Evolutionary conservation across 2,888 invertebrate species (phyloP), one percentile per base, ranked within the genome.

Genomic region (Tubulanus polymorphus): DNA sequence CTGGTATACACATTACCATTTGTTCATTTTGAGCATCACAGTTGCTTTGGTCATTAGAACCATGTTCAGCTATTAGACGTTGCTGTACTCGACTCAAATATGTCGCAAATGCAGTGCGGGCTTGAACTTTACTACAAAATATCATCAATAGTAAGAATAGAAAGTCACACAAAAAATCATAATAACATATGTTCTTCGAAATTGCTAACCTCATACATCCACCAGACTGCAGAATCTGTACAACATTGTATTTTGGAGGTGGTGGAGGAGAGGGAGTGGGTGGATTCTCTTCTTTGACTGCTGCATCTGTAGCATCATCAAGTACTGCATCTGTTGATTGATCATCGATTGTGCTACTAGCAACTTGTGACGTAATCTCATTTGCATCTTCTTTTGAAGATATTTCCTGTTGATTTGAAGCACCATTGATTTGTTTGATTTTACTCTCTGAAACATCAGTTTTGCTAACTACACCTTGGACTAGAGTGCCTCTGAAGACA

Each of bases 11-110:
- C 28, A 55, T 56, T 55, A 75, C 76, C 78, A 79, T 78, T 63
- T 79, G 79, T 63, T 79, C 78, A 66, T 76, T 78, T n/a, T 75
- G 65, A 20, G 72, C 70, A 35, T 76, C 76, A 3, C 71, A 63
- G 54, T 76, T 75, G 46, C 72, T 73, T 48, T 66, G 63, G 23
- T 64, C 62, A 27, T 67, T 55, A 3, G 64, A 62, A 10, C 54
- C 60, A 23, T 65, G 65, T 55, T 76, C 74, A 12, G 70, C 63
- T 61, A 76, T 63, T 30, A 79, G 65, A 28, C 79, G 62, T 45
- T 75, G 70, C 59, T 79, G 75, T 26, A 79, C 78, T 49, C 78
- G 62, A 1, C 70, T 67, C 52, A 79, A 59, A 62, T 79, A 79
- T 63, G 75, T 75, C 10, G 77, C 76, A 67, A 79, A 79, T 2